These are phyloP conservation scores for Ooceraea biroi DNA, from an alignment of 1,140 invertebrate genomes.

Conservation along the genomic window DNA sequence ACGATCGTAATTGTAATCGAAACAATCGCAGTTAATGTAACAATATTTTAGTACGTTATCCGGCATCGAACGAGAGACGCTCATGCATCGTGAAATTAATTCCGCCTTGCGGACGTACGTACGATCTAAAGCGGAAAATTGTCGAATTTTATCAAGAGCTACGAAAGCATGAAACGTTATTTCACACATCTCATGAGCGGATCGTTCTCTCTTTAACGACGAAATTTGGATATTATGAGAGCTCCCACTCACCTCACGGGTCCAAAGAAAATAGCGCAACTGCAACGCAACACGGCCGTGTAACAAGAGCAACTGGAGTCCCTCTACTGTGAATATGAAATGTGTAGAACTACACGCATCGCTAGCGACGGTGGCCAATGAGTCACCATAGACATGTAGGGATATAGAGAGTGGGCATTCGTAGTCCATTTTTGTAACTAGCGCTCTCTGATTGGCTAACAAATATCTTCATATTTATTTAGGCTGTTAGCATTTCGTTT, in stretches of 20 bases:
- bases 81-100: slow-evolving; percentile 3
- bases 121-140: background rate
- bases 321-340: no score
- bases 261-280: background rate
- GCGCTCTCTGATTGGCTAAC: no score
- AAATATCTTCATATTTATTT: no score
- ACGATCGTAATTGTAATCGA: background rate
- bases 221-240: slow-evolving; percentile 41
- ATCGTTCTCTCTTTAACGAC: slow-evolving; percentile 41
- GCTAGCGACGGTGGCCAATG: no score
- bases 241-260: slow-evolving; percentile 7
- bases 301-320: no score
- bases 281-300: no score
- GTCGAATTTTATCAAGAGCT: background rate
- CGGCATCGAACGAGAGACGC: slow-evolving; percentile 1
- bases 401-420: no score
- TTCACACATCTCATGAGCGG: background rate
- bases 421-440: no score
- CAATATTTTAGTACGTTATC: background rate
- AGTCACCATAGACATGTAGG: no score
- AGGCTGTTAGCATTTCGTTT: no score
- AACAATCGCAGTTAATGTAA: background rate
- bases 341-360: no score
- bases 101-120: background rate
- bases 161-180: background rate